Conservation (phyloP, 2,113 vertebrate species). For the Oncorhynchus nerka region DNA sequence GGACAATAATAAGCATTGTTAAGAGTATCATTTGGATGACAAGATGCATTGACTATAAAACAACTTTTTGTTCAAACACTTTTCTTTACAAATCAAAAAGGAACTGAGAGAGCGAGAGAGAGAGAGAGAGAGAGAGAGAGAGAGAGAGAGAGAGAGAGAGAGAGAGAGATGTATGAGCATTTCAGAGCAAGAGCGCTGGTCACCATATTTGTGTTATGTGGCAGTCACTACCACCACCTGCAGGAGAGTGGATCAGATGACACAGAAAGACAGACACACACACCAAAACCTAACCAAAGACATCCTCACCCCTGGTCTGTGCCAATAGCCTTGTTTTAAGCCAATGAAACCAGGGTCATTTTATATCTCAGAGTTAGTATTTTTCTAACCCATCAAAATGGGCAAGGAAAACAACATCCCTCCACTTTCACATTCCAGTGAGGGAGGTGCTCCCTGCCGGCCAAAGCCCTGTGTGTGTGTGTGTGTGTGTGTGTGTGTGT, state of each 20-base stretch:
- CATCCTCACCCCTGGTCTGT: not conserved
- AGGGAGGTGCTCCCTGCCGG: conserved; percentile 84
- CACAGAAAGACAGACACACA: conserved; percentile 35
- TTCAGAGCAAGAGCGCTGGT: too few relatives aligned
- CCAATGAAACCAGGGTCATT: conserved; percentile 40
- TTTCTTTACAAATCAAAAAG: too few relatives aligned
- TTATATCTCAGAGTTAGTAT: too few relatives aligned
- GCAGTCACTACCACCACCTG: conserved; percentile 52
- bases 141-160: too few relatives aligned
- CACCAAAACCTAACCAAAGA: not conserved
- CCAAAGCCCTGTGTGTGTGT: conserved; percentile 9
- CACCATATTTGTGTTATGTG: not conserved
- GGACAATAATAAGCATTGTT: too few relatives aligned
- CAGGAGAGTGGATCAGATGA: conserved; percentile 45
- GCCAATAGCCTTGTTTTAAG: not conserved
- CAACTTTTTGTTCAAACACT: too few relatives aligned
- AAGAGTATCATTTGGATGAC: too few relatives aligned
- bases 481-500: conserved; percentile 2
- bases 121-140: too few relatives aligned
- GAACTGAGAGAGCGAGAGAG: too few relatives aligned
- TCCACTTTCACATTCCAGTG: conserved; percentile 92
- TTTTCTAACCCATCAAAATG: conserved; percentile 69
- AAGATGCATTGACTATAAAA: too few relatives aligned
- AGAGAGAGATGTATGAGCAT: too few relatives aligned
- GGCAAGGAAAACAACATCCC: conserved; percentile 85